Evolutionary conservation across 2,113 vertebrate genomes (phyloP), one percentile per base, ranked within the genome.

Genomic region (Fukomys damarensis): DNA sequence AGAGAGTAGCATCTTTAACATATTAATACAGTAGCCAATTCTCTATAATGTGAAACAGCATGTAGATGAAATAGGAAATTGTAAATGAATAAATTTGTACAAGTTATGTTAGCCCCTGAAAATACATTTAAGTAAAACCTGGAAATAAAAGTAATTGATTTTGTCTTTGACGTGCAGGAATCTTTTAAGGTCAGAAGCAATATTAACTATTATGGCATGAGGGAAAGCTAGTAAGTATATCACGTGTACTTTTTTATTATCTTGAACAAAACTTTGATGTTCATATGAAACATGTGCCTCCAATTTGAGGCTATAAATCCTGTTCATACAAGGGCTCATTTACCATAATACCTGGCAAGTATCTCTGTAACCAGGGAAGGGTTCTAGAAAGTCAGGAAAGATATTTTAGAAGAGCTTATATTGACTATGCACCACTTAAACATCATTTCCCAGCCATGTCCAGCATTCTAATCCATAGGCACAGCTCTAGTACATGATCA

Each of bases 191-290:
- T 90, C 5, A 82, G 52, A 70, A 63, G 24, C 41, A 90, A 35
- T 89, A 89, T 76, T 89, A 59, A 70, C 26, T 74, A 4, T 72
- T 95, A 24, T 16, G 20, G 5, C 8, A 14, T 54, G 2, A 41
- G 5, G 30, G 52, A 13, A 82, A 12, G 22, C 10, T 61, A 80
- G 1, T 52, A n/a, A n/a, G n/a, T n/a, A n/a, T n/a, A 26, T 49
- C 41, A 91, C 11, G 49, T 76, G 19, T 49, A 49, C n/a, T 35
- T 90, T 77, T 91, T 82, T 84, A 46, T 88, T 94, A 68, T 89
- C 49, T 95, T 54, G 19, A 80, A 89, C 10, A 63, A 49, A 85
- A 49, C 20, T 30, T 56, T 52, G 6, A 68, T 77, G n/a, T 70
- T 95, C 70, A 3, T 52, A 5, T 68, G 19, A 30, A 72, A 74